phyloP scores from a whole-genome alignment of 1,140 invertebrate genomes.

The Cydia fagiglandana region DNA sequence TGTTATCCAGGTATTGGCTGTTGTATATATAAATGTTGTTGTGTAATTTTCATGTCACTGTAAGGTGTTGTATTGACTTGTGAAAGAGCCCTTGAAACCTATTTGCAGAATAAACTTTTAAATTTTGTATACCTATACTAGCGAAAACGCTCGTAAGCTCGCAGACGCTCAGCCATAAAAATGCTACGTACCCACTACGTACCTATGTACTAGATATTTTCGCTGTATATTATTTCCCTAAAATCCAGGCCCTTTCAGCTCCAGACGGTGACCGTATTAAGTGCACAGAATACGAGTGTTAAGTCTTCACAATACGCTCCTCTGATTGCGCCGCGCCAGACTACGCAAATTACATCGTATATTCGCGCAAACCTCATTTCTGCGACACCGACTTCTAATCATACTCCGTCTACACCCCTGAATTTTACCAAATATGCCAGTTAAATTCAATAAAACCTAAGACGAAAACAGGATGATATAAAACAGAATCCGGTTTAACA shows the following conservation, averaged over 20 bases:
- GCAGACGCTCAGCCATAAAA: neutral
- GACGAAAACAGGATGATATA: neutral
- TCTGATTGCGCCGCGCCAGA: constrained; percentile 55
- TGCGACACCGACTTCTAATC: constrained; percentile 42
- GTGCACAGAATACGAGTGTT: constrained; percentile 23
- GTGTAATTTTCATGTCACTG: too few species aligned
- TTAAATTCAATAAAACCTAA: constrained; percentile 7
- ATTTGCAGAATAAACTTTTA: too few species aligned
- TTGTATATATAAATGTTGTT: too few species aligned
- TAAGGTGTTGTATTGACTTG: too few species aligned
- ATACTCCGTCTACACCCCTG: constrained; percentile 29
- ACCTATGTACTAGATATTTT: neutral
- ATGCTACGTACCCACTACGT: too few species aligned
- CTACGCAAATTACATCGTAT: constrained; percentile 50
- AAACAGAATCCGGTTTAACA: constrained; percentile 21
- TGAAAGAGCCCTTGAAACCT: too few species aligned
- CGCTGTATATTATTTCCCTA: neutral
- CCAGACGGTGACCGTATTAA: constrained; percentile 16
- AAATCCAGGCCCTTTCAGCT: neutral
- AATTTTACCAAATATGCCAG: neutral
- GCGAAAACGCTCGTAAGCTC: neutral
- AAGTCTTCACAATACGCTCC: constrained; percentile 41
- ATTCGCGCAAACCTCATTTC: constrained; percentile 48
- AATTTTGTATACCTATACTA: too few species aligned
- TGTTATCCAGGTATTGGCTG: too few species aligned